phyloP scores from a whole-genome alignment of 2,888 invertebrate genomes.

The Phaedon cochleariae region DNA sequence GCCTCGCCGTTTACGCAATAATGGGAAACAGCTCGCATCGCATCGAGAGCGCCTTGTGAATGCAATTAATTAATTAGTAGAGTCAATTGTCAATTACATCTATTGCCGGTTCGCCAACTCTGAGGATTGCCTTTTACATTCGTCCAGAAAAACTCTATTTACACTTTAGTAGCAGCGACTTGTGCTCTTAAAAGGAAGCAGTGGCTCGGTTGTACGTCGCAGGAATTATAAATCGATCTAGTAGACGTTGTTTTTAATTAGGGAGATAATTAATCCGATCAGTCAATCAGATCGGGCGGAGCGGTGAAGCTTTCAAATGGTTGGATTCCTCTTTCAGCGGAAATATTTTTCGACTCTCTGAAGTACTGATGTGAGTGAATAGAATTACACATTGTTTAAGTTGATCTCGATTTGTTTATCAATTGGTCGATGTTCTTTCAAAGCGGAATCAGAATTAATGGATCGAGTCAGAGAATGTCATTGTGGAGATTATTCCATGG shows the following conservation, averaged over 20 bases:
- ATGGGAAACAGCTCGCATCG: constrained; percentile 51
- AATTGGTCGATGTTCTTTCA: too few species aligned
- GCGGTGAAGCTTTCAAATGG: constrained; percentile 25
- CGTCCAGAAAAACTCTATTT: constrained; percentile 58
- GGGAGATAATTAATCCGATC: constrained; percentile 59
- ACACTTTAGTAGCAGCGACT: constrained; percentile 59
- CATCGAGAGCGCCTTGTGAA: constrained; percentile 47
- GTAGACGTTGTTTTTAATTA: constrained; percentile 58
- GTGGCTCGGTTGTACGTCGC: constrained; percentile 49
- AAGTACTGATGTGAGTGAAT: constrained; percentile 25
- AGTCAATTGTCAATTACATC: constrained; percentile 60
- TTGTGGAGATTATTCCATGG: too few species aligned
- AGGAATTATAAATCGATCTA: constrained; percentile 56
- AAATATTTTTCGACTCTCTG: constrained; percentile 30
- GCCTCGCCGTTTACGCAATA: constrained; percentile 49
- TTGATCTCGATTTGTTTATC: neutral
- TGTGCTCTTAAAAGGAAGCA: constrained; percentile 54
- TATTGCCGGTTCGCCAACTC: constrained; percentile 51
- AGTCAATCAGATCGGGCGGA: constrained; percentile 58
- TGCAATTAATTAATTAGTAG: constrained; percentile 61
- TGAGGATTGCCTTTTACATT: constrained; percentile 55
- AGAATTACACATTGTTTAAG: neutral
- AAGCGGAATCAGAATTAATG: too few species aligned
- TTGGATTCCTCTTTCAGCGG: constrained; percentile 16
- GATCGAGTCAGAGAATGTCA: too few species aligned